phyloP scores from a whole-genome alignment of 2,113 vertebrate species.

The Anarhynchus alexandrinus region DNA sequence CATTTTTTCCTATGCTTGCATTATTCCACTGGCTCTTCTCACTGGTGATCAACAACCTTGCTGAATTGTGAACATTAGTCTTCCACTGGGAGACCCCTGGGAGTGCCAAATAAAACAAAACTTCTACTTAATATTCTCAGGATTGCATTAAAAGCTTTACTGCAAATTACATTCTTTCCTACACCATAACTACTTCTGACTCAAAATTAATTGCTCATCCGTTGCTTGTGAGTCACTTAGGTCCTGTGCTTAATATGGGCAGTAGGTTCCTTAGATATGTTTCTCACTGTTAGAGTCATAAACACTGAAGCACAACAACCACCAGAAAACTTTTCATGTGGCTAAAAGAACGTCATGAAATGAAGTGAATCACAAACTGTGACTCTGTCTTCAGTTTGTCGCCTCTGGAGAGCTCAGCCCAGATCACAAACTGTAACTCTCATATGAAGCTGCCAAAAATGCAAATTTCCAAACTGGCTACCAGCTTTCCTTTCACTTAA shows the following conservation, averaged over 20 bases:
- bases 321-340: neutral
- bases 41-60: neutral
- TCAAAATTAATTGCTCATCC: neutral
- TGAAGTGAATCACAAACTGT: neutral
- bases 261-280: neutral
- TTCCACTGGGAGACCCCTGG: neutral
- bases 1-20: conserved; percentile 5
- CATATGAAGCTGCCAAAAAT: neutral
- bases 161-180: neutral
- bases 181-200: neutral
- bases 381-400: neutral
- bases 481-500: neutral
- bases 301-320: neutral
- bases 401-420: neutral
- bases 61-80: neutral
- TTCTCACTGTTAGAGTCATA: neutral
- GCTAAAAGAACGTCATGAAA: neutral
- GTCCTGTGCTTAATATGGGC: neutral
- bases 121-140: neutral
- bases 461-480: neutral
- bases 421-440: neutral
- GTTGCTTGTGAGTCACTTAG: neutral
- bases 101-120: conserved; percentile 20
- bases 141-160: neutral
- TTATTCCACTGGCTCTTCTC: conserved; percentile 16